phyloP scores from a whole-genome alignment of 1,140 invertebrate genomes.

The Cydia amplana region DNA sequence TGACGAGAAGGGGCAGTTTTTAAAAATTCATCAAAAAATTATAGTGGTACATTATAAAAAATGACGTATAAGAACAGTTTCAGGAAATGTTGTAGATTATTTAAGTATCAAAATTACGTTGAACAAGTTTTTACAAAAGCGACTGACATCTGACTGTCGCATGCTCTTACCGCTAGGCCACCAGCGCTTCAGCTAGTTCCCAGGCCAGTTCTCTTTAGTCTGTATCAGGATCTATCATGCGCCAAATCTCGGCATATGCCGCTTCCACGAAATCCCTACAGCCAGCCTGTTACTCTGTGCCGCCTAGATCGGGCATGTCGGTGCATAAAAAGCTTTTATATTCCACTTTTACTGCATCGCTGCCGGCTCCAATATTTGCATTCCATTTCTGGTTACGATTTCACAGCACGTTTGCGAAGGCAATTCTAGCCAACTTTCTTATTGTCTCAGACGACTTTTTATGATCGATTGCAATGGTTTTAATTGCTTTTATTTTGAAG shows the following conservation, averaged over 20 bases:
- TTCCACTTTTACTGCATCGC: constrained; percentile 49
- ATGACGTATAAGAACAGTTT: no score
- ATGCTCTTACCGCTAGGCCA: no score
- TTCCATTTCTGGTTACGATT: constrained; percentile 69
- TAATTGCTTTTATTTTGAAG: constrained; percentile 14
- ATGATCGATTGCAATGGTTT: constrained; percentile 34
- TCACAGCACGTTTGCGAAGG: constrained; percentile 49
- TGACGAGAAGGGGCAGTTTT: no score
- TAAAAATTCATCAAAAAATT: no score
- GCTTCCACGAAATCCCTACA: not conserved
- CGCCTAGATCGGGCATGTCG: constrained; percentile 55
- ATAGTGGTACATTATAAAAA: no score
- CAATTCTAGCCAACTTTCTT: constrained; percentile 58
- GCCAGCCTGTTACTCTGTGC: not conserved
- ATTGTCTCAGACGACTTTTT: constrained; percentile 43
- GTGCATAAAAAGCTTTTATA: constrained; percentile 64
- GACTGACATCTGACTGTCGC: no score
- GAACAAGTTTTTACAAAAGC: no score
- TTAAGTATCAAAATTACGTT: no score
- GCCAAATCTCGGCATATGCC: not conserved
- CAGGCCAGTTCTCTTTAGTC: no score
- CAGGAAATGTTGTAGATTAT: no score
- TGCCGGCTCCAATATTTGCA: constrained; percentile 69
- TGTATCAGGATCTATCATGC: constrained; percentile 5
- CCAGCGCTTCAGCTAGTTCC: no score